phyloP scores from a whole-genome alignment of 2,888 invertebrate genomes.

The Eremobia ochroleuca region DNA sequence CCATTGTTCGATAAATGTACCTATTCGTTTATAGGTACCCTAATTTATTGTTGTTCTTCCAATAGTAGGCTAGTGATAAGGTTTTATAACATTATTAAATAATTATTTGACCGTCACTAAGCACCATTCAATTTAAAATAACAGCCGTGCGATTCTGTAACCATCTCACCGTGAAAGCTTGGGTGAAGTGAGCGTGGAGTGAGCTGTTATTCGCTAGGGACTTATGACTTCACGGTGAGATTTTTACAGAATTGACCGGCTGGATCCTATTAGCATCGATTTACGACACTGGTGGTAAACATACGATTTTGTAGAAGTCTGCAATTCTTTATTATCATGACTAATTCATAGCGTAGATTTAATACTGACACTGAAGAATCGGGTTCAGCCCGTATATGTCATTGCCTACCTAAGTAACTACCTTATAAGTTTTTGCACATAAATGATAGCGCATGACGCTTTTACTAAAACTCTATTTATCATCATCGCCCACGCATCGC shows the following conservation, averaged over 20 bases:
- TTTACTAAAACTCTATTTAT: conserved; percentile 38
- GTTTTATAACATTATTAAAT: conserved; percentile 18
- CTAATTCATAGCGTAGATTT: conserved; percentile 12
- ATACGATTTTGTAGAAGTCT: conserved; percentile 17
- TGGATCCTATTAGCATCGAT: not conserved
- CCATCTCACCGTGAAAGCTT: no score
- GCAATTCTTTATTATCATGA: not conserved
- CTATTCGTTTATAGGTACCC: conserved; percentile 28
- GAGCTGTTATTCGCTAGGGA: no score
- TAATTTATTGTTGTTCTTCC: conserved; percentile 19
- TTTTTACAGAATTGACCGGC: no score
- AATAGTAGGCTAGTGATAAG: conserved; percentile 7
- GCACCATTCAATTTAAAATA: not conserved
- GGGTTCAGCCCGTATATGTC: not conserved
- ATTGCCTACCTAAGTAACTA: not conserved
- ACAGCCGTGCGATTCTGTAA: no score
- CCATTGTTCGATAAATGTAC: conserved; percentile 54
- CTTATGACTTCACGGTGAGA: no score
- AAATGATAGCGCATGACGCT: conserved; percentile 27
- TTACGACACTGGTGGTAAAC: not conserved
- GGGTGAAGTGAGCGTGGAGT: no score
- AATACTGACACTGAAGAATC: conserved; percentile 8
- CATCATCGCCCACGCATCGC: conserved; percentile 47
- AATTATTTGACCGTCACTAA: not conserved
- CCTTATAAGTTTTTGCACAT: not conserved